Conservation (phyloP, 92 coral and sea anemone genomes). For the Desmophyllum pertusum region DNA sequence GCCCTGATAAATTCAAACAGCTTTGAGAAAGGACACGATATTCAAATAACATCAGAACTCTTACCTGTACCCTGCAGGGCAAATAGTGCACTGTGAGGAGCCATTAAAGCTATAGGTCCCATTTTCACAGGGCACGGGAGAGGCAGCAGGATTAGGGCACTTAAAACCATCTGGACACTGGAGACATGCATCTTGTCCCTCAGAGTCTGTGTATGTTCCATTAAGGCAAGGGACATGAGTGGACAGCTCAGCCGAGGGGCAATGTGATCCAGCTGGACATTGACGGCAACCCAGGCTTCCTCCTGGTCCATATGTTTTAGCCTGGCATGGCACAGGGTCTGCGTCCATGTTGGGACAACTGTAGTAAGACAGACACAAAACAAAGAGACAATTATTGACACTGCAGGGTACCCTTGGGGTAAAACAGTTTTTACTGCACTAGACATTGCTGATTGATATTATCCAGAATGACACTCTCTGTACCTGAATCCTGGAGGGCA, state of each 20-base stretch:
- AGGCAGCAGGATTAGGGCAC: conserved; percentile 63
- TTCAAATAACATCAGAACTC: background rate
- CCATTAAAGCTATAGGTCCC: conserved; percentile 68
- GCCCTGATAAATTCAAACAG: background rate
- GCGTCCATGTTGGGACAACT: conserved; percentile 65
- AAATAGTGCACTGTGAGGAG: conserved; percentile 44
- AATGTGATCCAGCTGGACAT: conserved; percentile 66
- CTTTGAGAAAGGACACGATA: background rate
- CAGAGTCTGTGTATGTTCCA: conserved; percentile 66
- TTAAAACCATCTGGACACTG: conserved; percentile 70
- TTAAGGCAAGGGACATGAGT: conserved; percentile 50
- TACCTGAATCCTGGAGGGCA: conserved; percentile 92
- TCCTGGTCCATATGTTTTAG: conserved; percentile 56
- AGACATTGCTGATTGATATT: no score
- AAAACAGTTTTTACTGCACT: no score
- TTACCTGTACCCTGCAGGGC: conserved; percentile 85
- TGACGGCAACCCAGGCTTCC: conserved; percentile 39
- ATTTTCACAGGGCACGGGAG: conserved; percentile 68
- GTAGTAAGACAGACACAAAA: background rate
- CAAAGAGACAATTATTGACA: no score
- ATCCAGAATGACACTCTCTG: background rate
- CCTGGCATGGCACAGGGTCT: conserved; percentile 50
- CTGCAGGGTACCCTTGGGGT: no score
- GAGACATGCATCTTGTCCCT: conserved; percentile 40
- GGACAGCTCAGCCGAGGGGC: conserved; percentile 54